Evolutionary conservation across 2,113 vertebrate genomes (phyloP), one percentile per base, ranked within the genome.

Genomic region (Brachionichthys hirsutus): DNA sequence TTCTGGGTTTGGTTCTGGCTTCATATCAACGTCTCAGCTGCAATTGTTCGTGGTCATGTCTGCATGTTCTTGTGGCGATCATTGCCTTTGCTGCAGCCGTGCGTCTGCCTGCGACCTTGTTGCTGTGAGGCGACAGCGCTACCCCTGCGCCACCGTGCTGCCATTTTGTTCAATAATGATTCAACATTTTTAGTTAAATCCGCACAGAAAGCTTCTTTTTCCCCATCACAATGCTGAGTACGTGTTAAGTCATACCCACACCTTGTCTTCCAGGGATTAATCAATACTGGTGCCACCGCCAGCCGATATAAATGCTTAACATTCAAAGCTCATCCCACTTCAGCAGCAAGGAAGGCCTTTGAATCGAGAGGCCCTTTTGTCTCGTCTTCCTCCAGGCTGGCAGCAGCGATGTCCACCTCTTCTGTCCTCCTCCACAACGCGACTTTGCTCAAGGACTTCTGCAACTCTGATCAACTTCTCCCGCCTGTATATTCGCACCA

Each of bases 361-460:
- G 58, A 36, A 40, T 62, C 38, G 2, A 19, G 57, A 70, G 22
- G 61, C 47, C 42, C 60, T 67, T 74, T 42, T 66, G 54, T 45
- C 9, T 10, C 43, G 47, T 54, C 65, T 60, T 70, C 51, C 73
- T 77, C 48, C 24, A 1, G 62, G 58, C 53, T 57, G 52, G 70
- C 66, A 15, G 71, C 55, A 52, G 49, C 41, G 49, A 42, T 45
- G 50, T n/a, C 46, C 24, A 30, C 24, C 24, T 30, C 58, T 62
- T 52, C 38, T 67, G 59, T 54, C 67, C 64, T 73, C 54, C 46
- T 71, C 34, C 41, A 15, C 54, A 35, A 53, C 30, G 40, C 57
- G 78, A 85, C 84, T 83, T 87, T 87, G 67, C 67, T 81, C 80
- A 88, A 87, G 80, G 84, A 87, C 85, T 82, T 76, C 19, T 50